Conservation (phyloP, 2,113 vertebrate genomes). For the Leucoraja erinaceus region DNA sequence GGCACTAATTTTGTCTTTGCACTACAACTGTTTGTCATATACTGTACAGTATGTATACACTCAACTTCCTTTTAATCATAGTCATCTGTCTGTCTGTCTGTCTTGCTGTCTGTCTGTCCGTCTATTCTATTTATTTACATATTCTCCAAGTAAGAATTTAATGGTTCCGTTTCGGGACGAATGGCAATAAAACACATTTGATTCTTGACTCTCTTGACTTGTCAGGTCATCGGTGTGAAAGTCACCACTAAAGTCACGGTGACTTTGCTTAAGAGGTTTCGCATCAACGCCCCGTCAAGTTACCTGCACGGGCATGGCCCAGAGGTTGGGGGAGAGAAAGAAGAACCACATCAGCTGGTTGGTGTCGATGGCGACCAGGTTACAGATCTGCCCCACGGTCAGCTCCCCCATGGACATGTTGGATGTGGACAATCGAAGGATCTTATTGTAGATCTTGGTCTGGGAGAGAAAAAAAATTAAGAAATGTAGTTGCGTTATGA, state of each 20-base stretch:
- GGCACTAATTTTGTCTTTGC: no score
- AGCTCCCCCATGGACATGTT: conserved; percentile 98
- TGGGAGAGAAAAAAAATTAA: conserved; percentile 51
- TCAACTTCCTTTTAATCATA: no score
- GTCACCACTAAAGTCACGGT: neutral
- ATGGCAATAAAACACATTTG: no score
- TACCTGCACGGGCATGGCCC: conserved; percentile 98
- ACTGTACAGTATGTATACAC: no score
- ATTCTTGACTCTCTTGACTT: no score
- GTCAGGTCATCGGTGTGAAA: neutral
- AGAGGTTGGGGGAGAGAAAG: conserved; percentile 94
- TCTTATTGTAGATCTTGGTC: conserved; percentile 98
- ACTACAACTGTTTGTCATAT: no score
- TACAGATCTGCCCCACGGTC: conserved; percentile 92
- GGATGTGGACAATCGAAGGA: conserved; percentile 92
- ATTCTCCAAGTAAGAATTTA: no score
- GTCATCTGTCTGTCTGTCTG: no score
- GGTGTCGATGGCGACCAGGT: conserved; percentile 92
- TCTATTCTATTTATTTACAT: no score
- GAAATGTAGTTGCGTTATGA: neutral
- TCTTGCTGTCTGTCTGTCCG: no score
- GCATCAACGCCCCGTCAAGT: conserved; percentile 31
- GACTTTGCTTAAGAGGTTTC: neutral
- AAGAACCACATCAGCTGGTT: conserved; percentile 99
- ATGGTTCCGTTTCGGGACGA: no score